Evolutionary conservation across 2,888 invertebrate genomes (phyloP).

Genomic region (Tolmerus cingulatus): DNA sequence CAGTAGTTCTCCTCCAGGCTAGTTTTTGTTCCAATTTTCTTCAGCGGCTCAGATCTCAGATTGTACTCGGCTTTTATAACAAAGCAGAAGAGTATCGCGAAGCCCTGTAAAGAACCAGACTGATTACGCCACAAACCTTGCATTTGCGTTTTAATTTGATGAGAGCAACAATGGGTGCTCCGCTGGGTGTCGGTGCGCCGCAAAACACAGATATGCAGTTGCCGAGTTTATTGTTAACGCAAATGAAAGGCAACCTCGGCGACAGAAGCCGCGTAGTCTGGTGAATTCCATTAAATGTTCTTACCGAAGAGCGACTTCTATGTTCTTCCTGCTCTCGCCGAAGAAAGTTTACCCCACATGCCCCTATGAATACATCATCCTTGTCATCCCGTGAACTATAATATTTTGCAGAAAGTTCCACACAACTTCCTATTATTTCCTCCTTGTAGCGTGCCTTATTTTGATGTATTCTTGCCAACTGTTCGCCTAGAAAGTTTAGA

Average conservation of each 20-base stretch:
- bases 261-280: background rate
- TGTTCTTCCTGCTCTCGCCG: background rate
- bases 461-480: slow-evolving; percentile 18
- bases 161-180: background rate
- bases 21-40: slow-evolving; percentile 58
- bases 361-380: slow-evolving; percentile 26
- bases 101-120: slow-evolving; percentile 56
- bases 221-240: background rate
- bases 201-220: background rate
- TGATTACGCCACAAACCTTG: background rate
- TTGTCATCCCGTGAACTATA: slow-evolving; percentile 21
- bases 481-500: slow-evolving; percentile 23
- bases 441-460: background rate
- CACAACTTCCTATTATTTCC: slow-evolving; percentile 2
- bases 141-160: background rate
- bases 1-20: slow-evolving; percentile 62
- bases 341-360: background rate
- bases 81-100: slow-evolving; percentile 61
- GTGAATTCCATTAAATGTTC: background rate
- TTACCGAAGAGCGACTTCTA: background rate
- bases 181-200: background rate
- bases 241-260: background rate
- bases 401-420: slow-evolving; percentile 16
- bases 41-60: slow-evolving; percentile 53
- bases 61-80: slow-evolving; percentile 61